Evolutionary conservation across 2,113 vertebrate species (phyloP).

Genomic region (Rutilus rutilus): DNA sequence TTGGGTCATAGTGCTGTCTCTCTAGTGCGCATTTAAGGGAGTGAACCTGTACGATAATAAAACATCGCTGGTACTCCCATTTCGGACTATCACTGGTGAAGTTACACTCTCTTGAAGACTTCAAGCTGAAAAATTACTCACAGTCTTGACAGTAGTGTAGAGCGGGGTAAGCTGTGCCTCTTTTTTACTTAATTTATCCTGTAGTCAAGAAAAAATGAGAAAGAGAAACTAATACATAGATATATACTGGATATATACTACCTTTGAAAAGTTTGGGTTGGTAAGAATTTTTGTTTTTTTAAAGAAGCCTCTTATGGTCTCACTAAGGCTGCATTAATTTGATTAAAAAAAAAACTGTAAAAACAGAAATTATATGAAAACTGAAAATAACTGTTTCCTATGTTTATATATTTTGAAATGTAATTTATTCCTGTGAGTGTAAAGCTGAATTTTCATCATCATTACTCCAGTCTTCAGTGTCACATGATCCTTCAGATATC

Average conservation of each 20-base stretch:
- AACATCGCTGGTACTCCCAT: constrained; percentile 44
- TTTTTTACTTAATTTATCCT: neutral
- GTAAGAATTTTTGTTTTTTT: too few species aligned
- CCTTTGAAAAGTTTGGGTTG: too few species aligned
- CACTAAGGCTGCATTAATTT: neutral
- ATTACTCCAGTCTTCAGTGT: too few species aligned
- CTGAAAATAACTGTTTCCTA: neutral
- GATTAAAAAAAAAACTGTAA: neutral
- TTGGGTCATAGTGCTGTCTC: constrained; percentile 69
- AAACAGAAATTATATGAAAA: neutral
- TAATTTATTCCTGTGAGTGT: neutral
- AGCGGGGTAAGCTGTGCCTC: neutral
- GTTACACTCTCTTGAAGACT: neutral
- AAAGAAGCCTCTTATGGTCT: neutral
- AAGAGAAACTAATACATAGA: neutral
- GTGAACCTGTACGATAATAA: constrained; percentile 55
- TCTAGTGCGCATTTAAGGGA: constrained; percentile 73
- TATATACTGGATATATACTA: neutral
- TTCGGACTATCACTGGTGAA: constrained; percentile 4
- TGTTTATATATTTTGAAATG: neutral
- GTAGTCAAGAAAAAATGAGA: neutral
- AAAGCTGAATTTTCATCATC: neutral
- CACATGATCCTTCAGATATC: too few species aligned
- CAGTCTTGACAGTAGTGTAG: neutral
- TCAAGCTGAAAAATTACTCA: neutral